Evolutionary conservation across 2,113 vertebrate genomes (phyloP).

Genomic region (Falco punctatus): DNA sequence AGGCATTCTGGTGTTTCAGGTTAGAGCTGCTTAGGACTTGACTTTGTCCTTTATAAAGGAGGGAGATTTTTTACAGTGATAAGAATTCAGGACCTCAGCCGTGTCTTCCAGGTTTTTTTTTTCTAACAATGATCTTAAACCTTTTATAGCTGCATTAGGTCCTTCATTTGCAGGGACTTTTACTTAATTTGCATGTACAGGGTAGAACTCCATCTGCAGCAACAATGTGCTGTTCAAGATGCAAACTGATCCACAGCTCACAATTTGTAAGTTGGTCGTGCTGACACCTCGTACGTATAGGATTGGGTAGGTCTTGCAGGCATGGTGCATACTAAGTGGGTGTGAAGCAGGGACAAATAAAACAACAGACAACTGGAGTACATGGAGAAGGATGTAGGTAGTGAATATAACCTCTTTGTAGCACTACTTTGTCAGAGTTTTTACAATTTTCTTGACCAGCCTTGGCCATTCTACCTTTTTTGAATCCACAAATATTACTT

Average conservation of each 20-base stretch:
- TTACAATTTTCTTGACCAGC: background rate
- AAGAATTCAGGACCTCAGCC: background rate
- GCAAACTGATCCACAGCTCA: background rate
- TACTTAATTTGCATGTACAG: background rate
- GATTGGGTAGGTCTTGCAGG: background rate
- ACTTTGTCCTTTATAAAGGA: background rate
- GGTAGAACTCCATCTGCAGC: background rate
- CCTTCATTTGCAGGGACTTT: background rate
- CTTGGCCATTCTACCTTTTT: background rate
- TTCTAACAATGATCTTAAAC: background rate
- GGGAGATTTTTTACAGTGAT: background rate
- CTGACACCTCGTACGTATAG: background rate
- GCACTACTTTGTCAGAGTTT: background rate
- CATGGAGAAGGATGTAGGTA: background rate
- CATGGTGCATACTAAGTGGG: background rate
- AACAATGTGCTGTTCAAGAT: background rate
- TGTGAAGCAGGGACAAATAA: background rate
- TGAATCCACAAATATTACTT: background rate
- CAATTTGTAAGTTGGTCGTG: background rate
- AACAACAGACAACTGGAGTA: background rate
- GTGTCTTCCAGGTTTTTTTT: background rate
- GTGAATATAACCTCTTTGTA: background rate
- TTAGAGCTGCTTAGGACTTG: constrained; percentile 44
- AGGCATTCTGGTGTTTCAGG: constrained; percentile 97
- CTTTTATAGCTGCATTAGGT: background rate